Percentiles rank a stretch among this genome's conserved stretches.
Conservation (phyloP, 2,888 invertebrate species). For the Pogonocherus hispidulus region DNA sequence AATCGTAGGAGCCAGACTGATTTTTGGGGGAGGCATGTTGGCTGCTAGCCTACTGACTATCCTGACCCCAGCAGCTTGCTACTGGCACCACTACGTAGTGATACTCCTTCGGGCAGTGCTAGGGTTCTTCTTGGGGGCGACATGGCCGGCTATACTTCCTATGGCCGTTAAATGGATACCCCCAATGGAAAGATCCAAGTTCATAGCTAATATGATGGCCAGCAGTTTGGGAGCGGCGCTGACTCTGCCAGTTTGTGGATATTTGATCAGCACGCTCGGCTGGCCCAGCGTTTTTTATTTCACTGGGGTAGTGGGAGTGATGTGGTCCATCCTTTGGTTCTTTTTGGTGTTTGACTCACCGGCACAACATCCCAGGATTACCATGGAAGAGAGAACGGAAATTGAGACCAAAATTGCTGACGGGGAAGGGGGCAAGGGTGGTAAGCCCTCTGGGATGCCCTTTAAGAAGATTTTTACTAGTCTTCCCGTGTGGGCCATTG, state of each 20-base stretch:
- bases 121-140: slow-evolving; percentile 77
- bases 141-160: slow-evolving; percentile 94
- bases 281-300: slow-evolving; percentile 94
- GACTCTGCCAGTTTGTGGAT: slow-evolving; percentile 90
- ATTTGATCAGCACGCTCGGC: slow-evolving; percentile 83
- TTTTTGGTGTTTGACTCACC: slow-evolving; percentile 85
- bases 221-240: slow-evolving; percentile 93
- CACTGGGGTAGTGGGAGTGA: slow-evolving; percentile 80
- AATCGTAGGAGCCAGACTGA: slow-evolving; percentile 83
- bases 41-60: slow-evolving; percentile 86
- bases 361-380: slow-evolving; percentile 85
- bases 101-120: slow-evolving; percentile 78
- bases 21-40: slow-evolving; percentile 90
- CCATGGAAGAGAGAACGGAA: slow-evolving; percentile 75
- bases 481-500: slow-evolving; percentile 87
- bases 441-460: slow-evolving; percentile 75
- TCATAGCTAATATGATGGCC: slow-evolving; percentile 94
- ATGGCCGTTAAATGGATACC: slow-evolving; percentile 96
- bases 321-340: slow-evolving; percentile 90
- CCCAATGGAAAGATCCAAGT: slow-evolving; percentile 92
- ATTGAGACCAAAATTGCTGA: slow-evolving; percentile 79
- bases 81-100: slow-evolving; percentile 78
- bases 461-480: slow-evolving; percentile 81
- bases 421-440: slow-evolving; percentile 57
- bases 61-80: slow-evolving; percentile 83